Percentiles rank a stretch among this genome's conserved stretches.
Conservation (phyloP, 1,140 invertebrate species). For the Drosophila persimilis region DNA sequence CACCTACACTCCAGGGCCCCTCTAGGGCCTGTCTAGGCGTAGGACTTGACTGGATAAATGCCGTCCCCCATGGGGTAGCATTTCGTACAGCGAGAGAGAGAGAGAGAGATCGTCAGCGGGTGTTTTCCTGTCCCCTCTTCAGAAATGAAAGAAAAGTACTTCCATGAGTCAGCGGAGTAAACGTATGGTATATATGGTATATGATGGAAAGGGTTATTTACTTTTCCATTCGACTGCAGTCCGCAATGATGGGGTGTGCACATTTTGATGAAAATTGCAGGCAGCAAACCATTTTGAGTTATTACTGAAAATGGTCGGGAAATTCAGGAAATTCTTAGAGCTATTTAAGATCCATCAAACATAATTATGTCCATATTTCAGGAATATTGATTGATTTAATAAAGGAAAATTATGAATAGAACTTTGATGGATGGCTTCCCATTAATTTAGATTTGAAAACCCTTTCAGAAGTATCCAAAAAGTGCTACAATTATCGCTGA, state of each 20-base stretch:
- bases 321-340: conserved; percentile 41
- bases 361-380: conserved; percentile 35
- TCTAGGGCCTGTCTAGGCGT: conserved; percentile 48
- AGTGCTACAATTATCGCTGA: conserved; percentile 25
- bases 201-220: conserved; percentile 28
- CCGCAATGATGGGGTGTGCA: conserved; percentile 28
- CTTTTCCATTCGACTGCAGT: conserved; percentile 20
- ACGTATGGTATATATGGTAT: conserved; percentile 8
- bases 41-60: conserved; percentile 60
- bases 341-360: conserved; percentile 32
- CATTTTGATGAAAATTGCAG: conserved; percentile 39
- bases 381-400: conserved; percentile 38
- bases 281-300: conserved; percentile 21
- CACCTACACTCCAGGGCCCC: conserved; percentile 37
- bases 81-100: conserved; percentile 12
- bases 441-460: not conserved
- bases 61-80: conserved; percentile 50
- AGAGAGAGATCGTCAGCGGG: conserved; percentile 15
- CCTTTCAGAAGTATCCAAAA: not conserved
- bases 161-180: conserved; percentile 33
- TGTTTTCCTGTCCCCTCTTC: conserved; percentile 4
- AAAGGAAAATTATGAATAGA: not conserved
- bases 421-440: conserved; percentile 12
- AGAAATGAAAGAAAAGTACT: not conserved
- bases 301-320: conserved; percentile 34